These are phyloP conservation scores for Tachysurus fulvidraco DNA, from an alignment of 2,113 vertebrate species.

Conservation along the genomic window DNA sequence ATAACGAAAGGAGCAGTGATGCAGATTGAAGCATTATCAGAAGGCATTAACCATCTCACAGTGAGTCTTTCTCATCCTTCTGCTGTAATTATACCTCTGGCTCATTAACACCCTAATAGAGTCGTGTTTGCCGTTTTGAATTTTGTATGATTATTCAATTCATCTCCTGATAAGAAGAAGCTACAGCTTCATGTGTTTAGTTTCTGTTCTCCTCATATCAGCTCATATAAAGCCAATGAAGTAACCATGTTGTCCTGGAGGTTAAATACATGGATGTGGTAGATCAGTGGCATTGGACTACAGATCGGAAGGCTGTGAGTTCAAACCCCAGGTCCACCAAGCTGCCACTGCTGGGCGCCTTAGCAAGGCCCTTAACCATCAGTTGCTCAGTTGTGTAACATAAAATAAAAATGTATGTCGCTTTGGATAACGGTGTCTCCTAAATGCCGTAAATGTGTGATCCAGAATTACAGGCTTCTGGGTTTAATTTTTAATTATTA, in stretches of 20 bases:
- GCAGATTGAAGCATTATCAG: constrained; percentile 89
- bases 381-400: too few relatives aligned
- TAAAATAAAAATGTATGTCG: too few relatives aligned
- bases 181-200: background rate
- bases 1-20: constrained; percentile 81
- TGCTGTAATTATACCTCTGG: background rate
- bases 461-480: background rate
- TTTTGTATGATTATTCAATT: background rate
- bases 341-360: too few relatives aligned
- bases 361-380: too few relatives aligned
- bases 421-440: too few relatives aligned
- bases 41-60: constrained; percentile 90
- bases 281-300: too few relatives aligned
- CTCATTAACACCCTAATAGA: constrained; percentile 12
- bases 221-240: background rate
- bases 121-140: background rate
- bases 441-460: background rate
- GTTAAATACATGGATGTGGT: too few relatives aligned
- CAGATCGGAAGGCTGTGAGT: too few relatives aligned
- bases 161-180: background rate
- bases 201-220: background rate
- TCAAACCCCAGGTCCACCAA: too few relatives aligned
- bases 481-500: background rate
- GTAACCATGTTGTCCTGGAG: background rate
- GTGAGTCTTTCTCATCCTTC: constrained; percentile 68